Evolutionary conservation across 2,888 invertebrate genomes (phyloP).

Genomic region (Drosophila infuscata): DNA sequence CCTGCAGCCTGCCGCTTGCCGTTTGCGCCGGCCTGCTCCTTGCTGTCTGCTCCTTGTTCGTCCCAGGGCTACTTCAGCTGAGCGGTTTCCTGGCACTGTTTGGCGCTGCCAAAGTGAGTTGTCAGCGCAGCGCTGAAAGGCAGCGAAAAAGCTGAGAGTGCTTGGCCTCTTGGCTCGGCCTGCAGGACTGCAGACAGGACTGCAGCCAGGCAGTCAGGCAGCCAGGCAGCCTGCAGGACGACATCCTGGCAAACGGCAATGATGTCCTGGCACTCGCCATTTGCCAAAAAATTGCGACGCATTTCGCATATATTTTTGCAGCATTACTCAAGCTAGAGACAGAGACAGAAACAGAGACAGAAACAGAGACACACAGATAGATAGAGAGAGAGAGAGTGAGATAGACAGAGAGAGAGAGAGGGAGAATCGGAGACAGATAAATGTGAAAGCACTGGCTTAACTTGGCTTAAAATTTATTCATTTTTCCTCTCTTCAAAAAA

Average conservation of each 20-base stretch:
- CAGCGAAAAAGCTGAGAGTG: slow-evolving; percentile 14
- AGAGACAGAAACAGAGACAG: slow-evolving; percentile 1
- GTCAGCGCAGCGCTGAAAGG: slow-evolving; percentile 44
- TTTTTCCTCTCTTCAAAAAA: slow-evolving; percentile 7
- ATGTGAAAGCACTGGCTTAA: slow-evolving; percentile 45
- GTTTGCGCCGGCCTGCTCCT: background rate
- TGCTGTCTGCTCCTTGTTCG: background rate
- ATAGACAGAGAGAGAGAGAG: too few relatives aligned
- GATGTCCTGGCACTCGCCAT: slow-evolving; percentile 47
- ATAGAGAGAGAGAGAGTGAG: background rate
- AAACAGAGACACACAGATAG: background rate
- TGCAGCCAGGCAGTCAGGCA: background rate
- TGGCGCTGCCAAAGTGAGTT: slow-evolving; percentile 66
- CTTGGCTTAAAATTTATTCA: slow-evolving; percentile 59
- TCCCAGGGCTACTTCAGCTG: background rate
- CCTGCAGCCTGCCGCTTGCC: background rate
- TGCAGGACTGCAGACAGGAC: slow-evolving; percentile 3
- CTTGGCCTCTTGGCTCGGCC: slow-evolving; percentile 18
- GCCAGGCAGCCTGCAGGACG: background rate
- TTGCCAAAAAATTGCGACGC: slow-evolving; percentile 53
- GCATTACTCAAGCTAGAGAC: slow-evolving; percentile 50
- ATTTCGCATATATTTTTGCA: slow-evolving; percentile 72
- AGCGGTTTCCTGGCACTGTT: slow-evolving; percentile 33
- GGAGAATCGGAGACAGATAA: slow-evolving; percentile 3
- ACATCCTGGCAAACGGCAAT: slow-evolving; percentile 42